These are phyloP conservation scores for Cettia cetti DNA, from an alignment of 2,113 vertebrate species.

Conservation along the genomic window DNA sequence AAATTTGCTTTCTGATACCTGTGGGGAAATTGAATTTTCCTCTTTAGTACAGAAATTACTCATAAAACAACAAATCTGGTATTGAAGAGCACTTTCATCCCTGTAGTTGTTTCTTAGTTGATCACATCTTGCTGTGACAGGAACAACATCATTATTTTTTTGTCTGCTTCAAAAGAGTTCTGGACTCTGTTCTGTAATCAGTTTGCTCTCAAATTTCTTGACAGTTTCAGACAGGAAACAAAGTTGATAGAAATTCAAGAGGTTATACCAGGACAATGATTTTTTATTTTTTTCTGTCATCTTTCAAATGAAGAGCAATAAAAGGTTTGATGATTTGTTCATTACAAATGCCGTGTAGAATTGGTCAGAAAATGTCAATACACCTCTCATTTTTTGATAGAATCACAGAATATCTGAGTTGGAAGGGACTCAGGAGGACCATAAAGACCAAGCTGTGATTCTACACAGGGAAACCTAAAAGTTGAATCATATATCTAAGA, in stretches of 20 bases:
- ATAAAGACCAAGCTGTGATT: neutral
- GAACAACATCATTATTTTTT: neutral
- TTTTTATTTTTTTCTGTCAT: neutral
- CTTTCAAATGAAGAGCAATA: neutral
- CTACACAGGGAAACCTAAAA: neutral
- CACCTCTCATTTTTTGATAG: neutral
- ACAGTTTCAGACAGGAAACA: neutral
- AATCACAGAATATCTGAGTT: neutral
- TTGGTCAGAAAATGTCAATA: neutral
- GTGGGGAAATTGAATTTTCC: neutral
- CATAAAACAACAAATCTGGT: neutral
- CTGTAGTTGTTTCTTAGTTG: neutral
- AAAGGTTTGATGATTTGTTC: neutral
- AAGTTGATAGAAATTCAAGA: neutral
- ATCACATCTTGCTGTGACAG: neutral
- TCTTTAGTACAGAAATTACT: neutral
- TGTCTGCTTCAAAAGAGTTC: neutral
- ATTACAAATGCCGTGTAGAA: neutral
- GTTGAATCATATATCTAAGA: neutral
- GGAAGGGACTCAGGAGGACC: accelerated
- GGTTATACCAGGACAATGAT: neutral
- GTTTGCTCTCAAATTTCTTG: neutral
- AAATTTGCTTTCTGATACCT: neutral
- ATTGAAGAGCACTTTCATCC: neutral
- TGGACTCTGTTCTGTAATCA: neutral